Base-by-base conservation (phyloP, 2,797 vertebrate genomes). In the Hydrolagus colliei region DNA sequence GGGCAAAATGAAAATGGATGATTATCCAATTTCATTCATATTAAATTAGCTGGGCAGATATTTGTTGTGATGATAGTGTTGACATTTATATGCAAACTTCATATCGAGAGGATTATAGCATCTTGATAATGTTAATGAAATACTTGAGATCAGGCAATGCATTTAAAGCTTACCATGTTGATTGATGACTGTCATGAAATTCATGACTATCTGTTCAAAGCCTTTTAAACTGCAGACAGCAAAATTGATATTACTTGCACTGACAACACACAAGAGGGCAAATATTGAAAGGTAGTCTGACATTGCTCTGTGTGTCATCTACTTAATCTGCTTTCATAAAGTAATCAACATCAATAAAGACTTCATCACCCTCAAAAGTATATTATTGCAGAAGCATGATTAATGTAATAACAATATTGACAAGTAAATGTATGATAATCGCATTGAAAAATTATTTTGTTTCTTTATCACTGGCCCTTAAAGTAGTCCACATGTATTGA, bases 21-120 rank as follows among this genome's bases (percentile, higher is more conserved):
- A 52, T 3, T 3, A 52, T 52, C 41, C 41, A 52, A 52, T 52
- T 52, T 52, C 41, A 52, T 52, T 52, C 41, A 52, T 52, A 52
- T 52, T 52, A 52, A 52, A 52, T 52, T 52, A 52, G 41, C 41
- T 52, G 41, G 41, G 41, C 41, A 52, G 6, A 52, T 52, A 52
- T 52, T 52, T 52, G 6, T 52, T 52, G 41, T 52, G 6, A 52
- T 52, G 41, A 52, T 52, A 52, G 41, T 52, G 41, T 52, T 52
- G 41, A 52, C 41, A 52, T 52, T 52, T 52, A 52, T 35, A 71
- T 84, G 32, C 32, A 84, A 84, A 84, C 16, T 84, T 84, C 79
- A 82, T 32, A 32, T 68, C 35, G 13, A 68, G 27, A 71, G 65
- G 41, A 84, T 68, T 84, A 18, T 10, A 71, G 27, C 18, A n/a